Percentiles rank a stretch among this genome's conserved stretches.
phyloP scores from a whole-genome alignment of 2,797 vertebrate species.

The Lophotriccus pileatus region DNA sequence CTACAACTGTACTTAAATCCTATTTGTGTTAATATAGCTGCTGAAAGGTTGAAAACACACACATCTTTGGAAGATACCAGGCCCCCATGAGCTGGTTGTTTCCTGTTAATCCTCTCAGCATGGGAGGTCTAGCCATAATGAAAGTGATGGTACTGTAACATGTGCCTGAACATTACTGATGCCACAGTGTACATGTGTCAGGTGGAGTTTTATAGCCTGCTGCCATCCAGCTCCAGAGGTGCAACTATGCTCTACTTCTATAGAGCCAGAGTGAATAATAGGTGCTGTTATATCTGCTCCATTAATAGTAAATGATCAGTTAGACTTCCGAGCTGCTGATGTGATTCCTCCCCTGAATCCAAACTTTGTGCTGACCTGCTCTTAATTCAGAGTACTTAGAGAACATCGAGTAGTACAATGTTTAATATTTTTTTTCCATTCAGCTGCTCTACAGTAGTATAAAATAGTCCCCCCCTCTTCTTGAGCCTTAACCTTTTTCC shows the following conservation, averaged over 20 bases:
- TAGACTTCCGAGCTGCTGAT: background rate
- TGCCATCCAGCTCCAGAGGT: background rate
- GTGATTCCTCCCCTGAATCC: background rate
- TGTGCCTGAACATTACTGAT: background rate
- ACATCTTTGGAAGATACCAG: slow-evolving; percentile 28
- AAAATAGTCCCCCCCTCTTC: background rate
- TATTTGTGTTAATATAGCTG: background rate
- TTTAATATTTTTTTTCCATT: background rate
- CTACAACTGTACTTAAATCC: background rate
- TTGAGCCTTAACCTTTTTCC: slow-evolving; percentile 29
- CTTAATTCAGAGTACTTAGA: background rate
- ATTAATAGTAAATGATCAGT: background rate
- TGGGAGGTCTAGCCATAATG: slow-evolving; percentile 14
- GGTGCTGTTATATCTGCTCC: background rate
- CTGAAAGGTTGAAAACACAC: slow-evolving; percentile 8
- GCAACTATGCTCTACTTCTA: background rate
- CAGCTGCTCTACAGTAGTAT: background rate
- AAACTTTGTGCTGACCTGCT: background rate
- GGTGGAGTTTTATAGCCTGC: background rate
- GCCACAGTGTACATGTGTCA: background rate
- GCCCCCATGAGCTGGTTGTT: background rate
- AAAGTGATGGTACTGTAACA: slow-evolving; percentile 5
- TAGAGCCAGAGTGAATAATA: background rate
- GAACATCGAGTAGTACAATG: background rate
- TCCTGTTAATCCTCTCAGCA: background rate